Conservation (phyloP, 1,140 invertebrate species). For the Pentalonia nigronervosa region DNA sequence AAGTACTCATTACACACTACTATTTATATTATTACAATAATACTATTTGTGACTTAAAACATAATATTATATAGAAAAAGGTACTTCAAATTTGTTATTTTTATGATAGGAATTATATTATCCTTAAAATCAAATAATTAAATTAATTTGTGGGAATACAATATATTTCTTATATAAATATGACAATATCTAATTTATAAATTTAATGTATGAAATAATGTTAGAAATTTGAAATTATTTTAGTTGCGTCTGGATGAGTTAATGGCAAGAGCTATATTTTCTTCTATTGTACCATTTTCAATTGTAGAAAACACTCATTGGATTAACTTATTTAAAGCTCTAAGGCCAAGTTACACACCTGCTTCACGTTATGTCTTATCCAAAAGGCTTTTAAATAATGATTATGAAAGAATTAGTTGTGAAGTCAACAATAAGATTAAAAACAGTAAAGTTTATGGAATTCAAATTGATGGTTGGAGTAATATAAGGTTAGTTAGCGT, state of each 20-base stretch:
- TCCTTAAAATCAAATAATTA: neutral
- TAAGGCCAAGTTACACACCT: neutral
- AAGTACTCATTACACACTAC: neutral
- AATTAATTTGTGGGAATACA: neutral
- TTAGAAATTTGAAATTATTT: neutral
- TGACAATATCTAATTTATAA: neutral
- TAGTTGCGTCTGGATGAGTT: neutral
- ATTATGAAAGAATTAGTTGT: neutral
- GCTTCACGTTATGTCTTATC: neutral
- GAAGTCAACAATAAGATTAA: neutral
- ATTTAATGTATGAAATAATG: neutral
- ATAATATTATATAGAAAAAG: neutral
- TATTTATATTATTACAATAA: neutral
- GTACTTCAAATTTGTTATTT: neutral
- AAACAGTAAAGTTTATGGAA: neutral
- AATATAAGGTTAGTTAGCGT: neutral
- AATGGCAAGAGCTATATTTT: neutral
- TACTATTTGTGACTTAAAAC: neutral
- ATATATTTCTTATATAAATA: no score
- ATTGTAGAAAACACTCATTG: neutral
- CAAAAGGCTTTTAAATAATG: constrained; percentile 6
- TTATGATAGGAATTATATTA: neutral
- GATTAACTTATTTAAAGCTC: neutral
- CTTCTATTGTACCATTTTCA: neutral
- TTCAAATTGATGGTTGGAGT: constrained; percentile 7